Evolutionary conservation across 2,797 vertebrate genomes (phyloP).

Genomic region (Gymnodraco acuticeps): DNA sequence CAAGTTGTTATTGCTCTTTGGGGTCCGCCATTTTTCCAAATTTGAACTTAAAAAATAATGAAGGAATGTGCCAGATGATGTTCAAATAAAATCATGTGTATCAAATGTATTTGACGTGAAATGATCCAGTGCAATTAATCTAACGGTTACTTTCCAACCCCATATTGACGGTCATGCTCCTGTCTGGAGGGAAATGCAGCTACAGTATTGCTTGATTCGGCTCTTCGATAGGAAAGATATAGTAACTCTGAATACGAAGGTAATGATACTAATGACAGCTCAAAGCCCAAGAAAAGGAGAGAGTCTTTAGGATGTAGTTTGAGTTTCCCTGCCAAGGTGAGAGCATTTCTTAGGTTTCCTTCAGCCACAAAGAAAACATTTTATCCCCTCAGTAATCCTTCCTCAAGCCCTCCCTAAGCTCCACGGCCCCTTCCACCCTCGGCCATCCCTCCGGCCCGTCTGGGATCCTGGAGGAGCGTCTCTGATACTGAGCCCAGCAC

Average conservation of each 20-base stretch:
- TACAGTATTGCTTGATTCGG: not conserved
- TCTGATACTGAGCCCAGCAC: conserved; percentile 34
- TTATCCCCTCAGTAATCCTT: conserved; percentile 83
- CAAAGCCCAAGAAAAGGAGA: conserved; percentile 30
- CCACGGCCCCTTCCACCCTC: conserved; percentile 65
- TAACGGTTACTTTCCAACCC: not conserved
- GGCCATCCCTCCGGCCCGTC: conserved; percentile 53
- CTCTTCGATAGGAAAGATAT: conserved; percentile 10
- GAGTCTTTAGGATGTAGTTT: conserved; percentile 47
- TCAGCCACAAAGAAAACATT: conserved; percentile 87
- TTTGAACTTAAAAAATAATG: not conserved
- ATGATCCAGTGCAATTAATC: not conserved
- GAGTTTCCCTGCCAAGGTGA: conserved; percentile 53
- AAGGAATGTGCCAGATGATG: not conserved
- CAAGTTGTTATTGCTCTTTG: not conserved
- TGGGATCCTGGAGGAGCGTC: conserved; percentile 56
- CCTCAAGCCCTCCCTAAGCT: conserved; percentile 79
- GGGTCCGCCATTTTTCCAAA: not conserved
- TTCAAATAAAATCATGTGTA: not conserved
- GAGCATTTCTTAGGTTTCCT: conserved; percentile 83
- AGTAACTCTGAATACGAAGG: conserved; percentile 11
- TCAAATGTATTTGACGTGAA: not conserved
- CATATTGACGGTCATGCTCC: not conserved
- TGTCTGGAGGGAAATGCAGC: conserved; percentile 12
- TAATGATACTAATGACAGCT: conserved; percentile 26